Conservation (phyloP, 2,113 vertebrate species). For the Calypte anna region DNA sequence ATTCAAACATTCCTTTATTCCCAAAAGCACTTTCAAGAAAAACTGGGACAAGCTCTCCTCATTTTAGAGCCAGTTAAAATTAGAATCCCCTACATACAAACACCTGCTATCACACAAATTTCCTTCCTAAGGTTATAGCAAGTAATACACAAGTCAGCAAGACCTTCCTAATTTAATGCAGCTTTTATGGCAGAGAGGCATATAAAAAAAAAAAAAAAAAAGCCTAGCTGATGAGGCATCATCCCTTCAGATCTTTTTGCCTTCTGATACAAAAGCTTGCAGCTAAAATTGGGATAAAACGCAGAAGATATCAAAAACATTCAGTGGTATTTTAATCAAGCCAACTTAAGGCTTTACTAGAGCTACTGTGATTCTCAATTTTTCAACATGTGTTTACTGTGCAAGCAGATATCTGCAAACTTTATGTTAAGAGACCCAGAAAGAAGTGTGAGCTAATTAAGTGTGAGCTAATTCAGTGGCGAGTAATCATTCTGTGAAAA, state of each 20-base stretch:
- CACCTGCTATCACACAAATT: constrained; percentile 36
- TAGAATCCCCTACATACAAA: constrained; percentile 45
- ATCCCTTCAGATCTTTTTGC: neutral
- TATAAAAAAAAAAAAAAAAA: neutral
- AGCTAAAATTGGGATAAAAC: neutral
- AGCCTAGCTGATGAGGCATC: neutral
- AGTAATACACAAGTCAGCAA: constrained; percentile 19
- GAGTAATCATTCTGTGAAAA: neutral
- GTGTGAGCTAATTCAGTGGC: neutral
- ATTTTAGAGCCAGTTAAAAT: constrained; percentile 57
- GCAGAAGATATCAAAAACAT: neutral
- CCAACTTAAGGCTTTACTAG: neutral
- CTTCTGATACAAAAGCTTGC: neutral
- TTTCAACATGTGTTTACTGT: neutral
- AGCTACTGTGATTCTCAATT: neutral
- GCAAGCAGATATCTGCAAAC: neutral
- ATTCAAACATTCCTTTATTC: constrained; percentile 19
- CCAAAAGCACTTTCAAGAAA: constrained; percentile 26
- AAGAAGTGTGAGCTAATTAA: neutral
- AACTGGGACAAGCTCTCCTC: constrained; percentile 39
- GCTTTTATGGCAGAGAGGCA: neutral
- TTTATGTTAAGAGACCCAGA: neutral
- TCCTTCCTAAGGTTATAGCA: constrained; percentile 35
- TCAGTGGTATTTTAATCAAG: neutral
- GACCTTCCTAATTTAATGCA: neutral